Evolutionary conservation across 2,113 vertebrate species (phyloP), one percentile per base, ranked within the genome.

Genomic region (Miniopterus natalensis): DNA sequence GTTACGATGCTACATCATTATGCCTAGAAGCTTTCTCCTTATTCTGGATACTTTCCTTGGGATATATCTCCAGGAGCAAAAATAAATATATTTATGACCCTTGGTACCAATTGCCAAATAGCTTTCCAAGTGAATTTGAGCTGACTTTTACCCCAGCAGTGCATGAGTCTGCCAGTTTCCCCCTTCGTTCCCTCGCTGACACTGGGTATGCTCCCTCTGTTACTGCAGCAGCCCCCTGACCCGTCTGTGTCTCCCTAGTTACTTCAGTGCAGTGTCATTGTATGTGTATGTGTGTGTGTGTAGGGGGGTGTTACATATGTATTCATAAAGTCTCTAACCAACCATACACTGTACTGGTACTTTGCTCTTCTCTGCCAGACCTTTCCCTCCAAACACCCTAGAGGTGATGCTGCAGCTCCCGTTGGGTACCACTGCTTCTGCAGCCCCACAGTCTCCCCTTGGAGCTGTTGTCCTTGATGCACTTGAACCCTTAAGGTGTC

Each of bases 21-120:
- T 68, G 65, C 65, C 70, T 90, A 57, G 85, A 84, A 81, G 40
- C 7, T 49, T 40, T 88, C 83, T 73, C 57, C 70, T 89, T 92
- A 40, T 49, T 92, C 53, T 63, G 59, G 45, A 71, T 74, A 57
- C 21, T 78, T 94, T 83, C 51, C 78, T 93, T n/a, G 45, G 36
- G 31, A 2, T 70, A 4, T 29, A 18, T 45, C 61, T 86, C 36
- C 9, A 25, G 49, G 17, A 93, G 10, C 61, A 89, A 21, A 66
- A 78, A 53, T n/a, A 65, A 49, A 57, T 79, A 36, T 49, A 83
- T 84, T 70, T 80, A 31, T 29, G 83, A 71, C 25, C 29, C 73
- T 71, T 55, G n/a, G 27, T 21, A 80, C 15, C 18, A 40, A 85
- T 59, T 51, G 55, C 42, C 20, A 31, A 47, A 47, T n/a, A 45